These are phyloP conservation scores for Coenonympha glycerion DNA, from an alignment of 2,888 invertebrate genomes.

Conservation along the genomic window DNA sequence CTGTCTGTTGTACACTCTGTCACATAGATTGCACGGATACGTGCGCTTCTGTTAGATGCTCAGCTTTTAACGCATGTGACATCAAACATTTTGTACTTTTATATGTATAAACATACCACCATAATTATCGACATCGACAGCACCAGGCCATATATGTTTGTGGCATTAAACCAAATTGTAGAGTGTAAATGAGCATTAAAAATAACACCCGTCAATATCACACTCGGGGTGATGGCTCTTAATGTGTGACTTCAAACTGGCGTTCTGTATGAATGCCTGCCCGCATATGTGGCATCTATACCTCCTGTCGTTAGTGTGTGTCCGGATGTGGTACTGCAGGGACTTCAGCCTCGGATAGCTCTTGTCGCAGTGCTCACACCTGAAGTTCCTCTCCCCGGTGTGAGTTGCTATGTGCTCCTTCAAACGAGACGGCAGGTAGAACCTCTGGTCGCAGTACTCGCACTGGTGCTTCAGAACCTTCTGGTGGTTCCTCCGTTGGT, in stretches of 20 bases:
- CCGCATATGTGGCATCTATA: constrained; percentile 72
- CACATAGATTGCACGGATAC: constrained; percentile 59
- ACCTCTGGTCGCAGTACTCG: constrained; percentile 59
- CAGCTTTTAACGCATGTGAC: constrained; percentile 53
- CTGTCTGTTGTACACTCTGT: constrained; percentile 58
- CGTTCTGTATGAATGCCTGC: constrained; percentile 73
- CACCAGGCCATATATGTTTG: no score
- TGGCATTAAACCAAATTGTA: no score
- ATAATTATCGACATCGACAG: no score
- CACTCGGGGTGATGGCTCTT: constrained; percentile 68
- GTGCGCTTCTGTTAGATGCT: constrained; percentile 59
- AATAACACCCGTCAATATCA: constrained; percentile 41
- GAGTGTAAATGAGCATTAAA: background rate
- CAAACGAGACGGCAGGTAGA: constrained; percentile 61
- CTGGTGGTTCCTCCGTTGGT: constrained; percentile 54
- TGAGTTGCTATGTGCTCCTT: constrained; percentile 73
- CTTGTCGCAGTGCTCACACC: constrained; percentile 76
- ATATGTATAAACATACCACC: no score
- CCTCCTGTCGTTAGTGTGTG: constrained; percentile 70
- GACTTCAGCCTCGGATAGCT: constrained; percentile 75
- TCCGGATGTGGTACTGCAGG: constrained; percentile 74
- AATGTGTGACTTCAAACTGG: constrained; percentile 75
- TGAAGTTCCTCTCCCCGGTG: constrained; percentile 68
- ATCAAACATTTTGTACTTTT: constrained; percentile 53
- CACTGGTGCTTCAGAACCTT: constrained; percentile 61